These are phyloP conservation scores for Mellilla xanthometata DNA, from an alignment of 2,888 invertebrate species.

Conservation along the genomic window DNA sequence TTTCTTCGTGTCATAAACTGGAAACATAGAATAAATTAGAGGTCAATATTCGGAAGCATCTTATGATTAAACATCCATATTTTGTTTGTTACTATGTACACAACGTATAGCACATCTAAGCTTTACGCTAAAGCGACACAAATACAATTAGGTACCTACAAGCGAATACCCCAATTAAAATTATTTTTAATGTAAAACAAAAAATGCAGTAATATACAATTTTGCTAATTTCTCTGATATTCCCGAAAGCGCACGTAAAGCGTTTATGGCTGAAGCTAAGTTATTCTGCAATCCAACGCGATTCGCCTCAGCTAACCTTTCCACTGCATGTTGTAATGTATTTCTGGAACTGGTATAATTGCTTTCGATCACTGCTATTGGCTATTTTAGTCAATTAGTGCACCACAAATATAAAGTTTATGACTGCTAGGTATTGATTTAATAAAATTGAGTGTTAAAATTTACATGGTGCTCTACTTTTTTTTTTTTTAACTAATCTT, in stretches of 20 bases:
- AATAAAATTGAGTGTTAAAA: too few relatives aligned
- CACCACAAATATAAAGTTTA: neutral
- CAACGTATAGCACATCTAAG: too few relatives aligned
- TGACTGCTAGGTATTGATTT: too few relatives aligned
- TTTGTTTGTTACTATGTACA: too few relatives aligned
- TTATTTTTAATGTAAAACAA: too few relatives aligned
- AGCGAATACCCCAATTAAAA: too few relatives aligned
- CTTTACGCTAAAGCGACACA: neutral
- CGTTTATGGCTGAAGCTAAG: constrained; percentile 42
- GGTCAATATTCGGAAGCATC: constrained; percentile 2
- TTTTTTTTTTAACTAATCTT: too few relatives aligned
- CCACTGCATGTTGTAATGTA: constrained; percentile 35
- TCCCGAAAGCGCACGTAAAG: constrained; percentile 39
- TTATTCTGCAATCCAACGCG: constrained; percentile 44
- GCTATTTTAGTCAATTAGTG: constrained; percentile 11
- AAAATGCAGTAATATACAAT: constrained; percentile 5
- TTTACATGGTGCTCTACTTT: too few relatives aligned
- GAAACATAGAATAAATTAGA: constrained; percentile 10
- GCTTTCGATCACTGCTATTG: constrained; percentile 17
- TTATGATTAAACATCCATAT: too few relatives aligned
- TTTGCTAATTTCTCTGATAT: neutral
- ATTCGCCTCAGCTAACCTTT: constrained; percentile 32
- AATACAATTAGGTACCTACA: too few relatives aligned
- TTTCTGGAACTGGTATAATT: constrained; percentile 17
- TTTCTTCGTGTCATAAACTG: constrained; percentile 86